Base-by-base conservation (phyloP, 30 jellyfish, hydroid and myxozoan species). In the Cassiopea xamachana region DNA sequence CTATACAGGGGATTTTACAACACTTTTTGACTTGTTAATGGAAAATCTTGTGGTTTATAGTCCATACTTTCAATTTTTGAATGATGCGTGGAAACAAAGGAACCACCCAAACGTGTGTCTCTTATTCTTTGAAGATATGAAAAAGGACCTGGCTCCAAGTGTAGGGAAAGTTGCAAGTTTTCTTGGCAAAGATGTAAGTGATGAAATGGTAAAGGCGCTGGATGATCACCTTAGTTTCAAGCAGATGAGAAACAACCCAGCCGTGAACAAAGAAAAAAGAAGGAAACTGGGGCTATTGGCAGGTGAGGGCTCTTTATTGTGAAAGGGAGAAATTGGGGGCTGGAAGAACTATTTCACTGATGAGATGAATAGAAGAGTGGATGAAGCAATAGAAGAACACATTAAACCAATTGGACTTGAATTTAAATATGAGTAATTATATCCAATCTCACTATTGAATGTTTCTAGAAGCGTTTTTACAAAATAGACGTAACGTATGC, bases 61-160 rank as follows among this genome's bases (percentile, higher is more conserved):
- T 45, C 55, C 91, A 27, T 83, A 83, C 50, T 83, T 50, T 49
- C 75, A 69, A 7, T 83, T 67, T 44, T 3, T n/a, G 49, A 59
- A 19, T 16, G 82, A 83, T 10, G 60, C 69, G n/a, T 83, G 91
- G 91, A 61, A 68, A 62, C 68, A 46, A 39, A 44, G 77, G 15
- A 77, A 83, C 74, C 91, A 83, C 18, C 91, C 91, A 68, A 83
- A 83, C 75, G 19, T 83, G n/a, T 83, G 91, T 69, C 48, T 83
- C 27, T 1, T 83, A 1, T 83, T 51, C 39, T 83, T 9, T 69
- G 91, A 83, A 69, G 91, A 83, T 72, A 83, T 83, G 91, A 83
- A 83, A 78, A 27, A 51, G 18, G 91, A 83, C 16, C 50, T 64
- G 17, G 76, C 79, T 2, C 18, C 45, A 48, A 69, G 91, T 70